Conservation (phyloP, 2,113 vertebrate species). For the western clawed frog (Xenopus tropicalis) region DNA sequence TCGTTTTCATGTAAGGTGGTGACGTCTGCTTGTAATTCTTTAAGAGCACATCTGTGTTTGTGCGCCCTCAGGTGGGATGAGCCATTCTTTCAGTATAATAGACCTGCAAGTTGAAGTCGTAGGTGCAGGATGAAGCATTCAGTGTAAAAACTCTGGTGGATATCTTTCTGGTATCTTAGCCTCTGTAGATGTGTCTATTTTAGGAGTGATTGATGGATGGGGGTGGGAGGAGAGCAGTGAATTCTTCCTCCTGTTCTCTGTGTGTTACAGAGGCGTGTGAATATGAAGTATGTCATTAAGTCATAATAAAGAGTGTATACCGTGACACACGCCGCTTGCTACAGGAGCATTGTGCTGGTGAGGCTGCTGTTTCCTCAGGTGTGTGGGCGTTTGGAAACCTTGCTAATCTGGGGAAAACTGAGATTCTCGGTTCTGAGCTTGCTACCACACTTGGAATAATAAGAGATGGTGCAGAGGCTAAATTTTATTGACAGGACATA, state of each 20-base stretch:
- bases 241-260: conserved; percentile 35
- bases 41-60: not conserved
- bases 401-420: conserved; percentile 22
- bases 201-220: conserved; percentile 35
- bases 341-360: conserved; percentile 13
- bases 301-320: conserved; percentile 34
- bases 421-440: conserved; percentile 10
- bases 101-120: not conserved
- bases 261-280: conserved; percentile 36
- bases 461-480: too few relatives aligned
- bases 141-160: not conserved
- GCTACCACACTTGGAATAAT: conserved; percentile 2
- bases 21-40: not conserved
- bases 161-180: conserved; percentile 13
- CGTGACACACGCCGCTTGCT: conserved; percentile 23
- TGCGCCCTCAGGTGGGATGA: not conserved
- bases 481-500: too few relatives aligned
- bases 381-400: conserved; percentile 28
- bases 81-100: not conserved
- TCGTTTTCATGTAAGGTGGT: not conserved
- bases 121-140: conserved; percentile 9
- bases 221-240: conserved; percentile 17
- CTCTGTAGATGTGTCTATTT: conserved; percentile 27
- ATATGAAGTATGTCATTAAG: conserved; percentile 43
- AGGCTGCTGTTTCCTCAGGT: conserved; percentile 33